Evolutionary conservation across 2,888 invertebrate genomes (phyloP).

Genomic region (Drosophila barbarae): DNA sequence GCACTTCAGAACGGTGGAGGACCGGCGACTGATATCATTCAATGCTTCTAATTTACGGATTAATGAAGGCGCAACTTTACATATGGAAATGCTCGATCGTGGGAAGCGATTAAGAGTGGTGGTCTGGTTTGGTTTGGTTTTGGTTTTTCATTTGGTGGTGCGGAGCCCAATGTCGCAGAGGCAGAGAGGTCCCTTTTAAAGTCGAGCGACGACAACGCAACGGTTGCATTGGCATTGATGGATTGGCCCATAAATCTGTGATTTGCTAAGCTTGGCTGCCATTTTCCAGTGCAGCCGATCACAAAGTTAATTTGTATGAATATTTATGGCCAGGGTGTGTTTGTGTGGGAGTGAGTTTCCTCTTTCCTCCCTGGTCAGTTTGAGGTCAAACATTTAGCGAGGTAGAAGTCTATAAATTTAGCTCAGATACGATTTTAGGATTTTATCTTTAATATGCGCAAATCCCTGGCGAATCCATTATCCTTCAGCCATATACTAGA

Average conservation of each 20-base stretch:
- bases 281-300: conserved; percentile 33
- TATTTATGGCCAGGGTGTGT: conserved; percentile 38
- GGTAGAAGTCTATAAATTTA: background rate
- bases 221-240: conserved; percentile 60
- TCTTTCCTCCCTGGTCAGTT: conserved; percentile 1
- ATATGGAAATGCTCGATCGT: conserved; percentile 73
- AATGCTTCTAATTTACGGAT: conserved; percentile 75
- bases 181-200: conserved; percentile 15
- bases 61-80: conserved; percentile 74
- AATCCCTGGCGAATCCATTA: conserved; percentile 9
- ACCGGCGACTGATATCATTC: conserved; percentile 55
- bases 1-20: conserved; percentile 56
- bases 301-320: conserved; percentile 58
- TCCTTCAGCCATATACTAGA: background rate
- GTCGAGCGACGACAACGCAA: conserved; percentile 16
- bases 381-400: conserved; percentile 6
- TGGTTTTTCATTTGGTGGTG: conserved; percentile 17
- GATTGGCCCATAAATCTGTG: conserved; percentile 67
- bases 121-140: conserved; percentile 5
- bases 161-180: background rate
- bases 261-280: conserved; percentile 67
- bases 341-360: background rate
- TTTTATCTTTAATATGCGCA: conserved; percentile 9
- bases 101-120: conserved; percentile 71
- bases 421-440: background rate